phyloP scores from a whole-genome alignment of 2,888 invertebrate species.

The Laspeyria flexula region DNA sequence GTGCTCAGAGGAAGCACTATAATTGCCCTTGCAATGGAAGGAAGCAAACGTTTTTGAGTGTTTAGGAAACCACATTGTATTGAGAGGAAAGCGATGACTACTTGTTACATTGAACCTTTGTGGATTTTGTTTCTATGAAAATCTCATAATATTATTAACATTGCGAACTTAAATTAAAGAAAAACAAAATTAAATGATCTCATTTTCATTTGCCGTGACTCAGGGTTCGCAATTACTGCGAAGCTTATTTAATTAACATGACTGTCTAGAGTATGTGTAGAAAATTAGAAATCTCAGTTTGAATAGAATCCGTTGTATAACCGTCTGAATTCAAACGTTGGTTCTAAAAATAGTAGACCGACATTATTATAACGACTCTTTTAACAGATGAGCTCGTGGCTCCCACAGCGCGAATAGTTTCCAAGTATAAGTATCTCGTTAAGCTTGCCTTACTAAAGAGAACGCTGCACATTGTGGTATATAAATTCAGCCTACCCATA shows the following conservation, averaged over 20 bases:
- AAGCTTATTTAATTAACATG: neutral
- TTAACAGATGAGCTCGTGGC: slow-evolving; percentile 10
- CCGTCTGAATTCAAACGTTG: neutral
- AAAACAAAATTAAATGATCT: no score
- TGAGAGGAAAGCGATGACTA: slow-evolving; percentile 32
- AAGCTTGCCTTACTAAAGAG: neutral
- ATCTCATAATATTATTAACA: neutral
- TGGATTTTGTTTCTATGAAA: neutral
- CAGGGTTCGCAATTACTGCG: no score
- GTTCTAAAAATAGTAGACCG: neutral
- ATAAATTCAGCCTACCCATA: neutral
- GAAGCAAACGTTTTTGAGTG: slow-evolving; percentile 68
- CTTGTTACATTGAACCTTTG: slow-evolving; percentile 1
- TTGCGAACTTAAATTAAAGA: neutral
- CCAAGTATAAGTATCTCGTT: slow-evolving; percentile 7
- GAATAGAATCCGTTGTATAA: neutral
- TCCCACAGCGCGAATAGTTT: slow-evolving; percentile 8
- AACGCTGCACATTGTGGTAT: neutral
- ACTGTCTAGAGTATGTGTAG: no score
- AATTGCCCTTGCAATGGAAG: slow-evolving; percentile 74
- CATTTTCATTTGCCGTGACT: no score
- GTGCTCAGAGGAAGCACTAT: slow-evolving; percentile 75
- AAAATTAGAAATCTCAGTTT: no score
- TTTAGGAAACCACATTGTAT: slow-evolving; percentile 59
- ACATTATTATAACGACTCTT: slow-evolving; percentile 5